Conservation (phyloP, 2,113 vertebrate species). For the Petaurus breviceps region DNA sequence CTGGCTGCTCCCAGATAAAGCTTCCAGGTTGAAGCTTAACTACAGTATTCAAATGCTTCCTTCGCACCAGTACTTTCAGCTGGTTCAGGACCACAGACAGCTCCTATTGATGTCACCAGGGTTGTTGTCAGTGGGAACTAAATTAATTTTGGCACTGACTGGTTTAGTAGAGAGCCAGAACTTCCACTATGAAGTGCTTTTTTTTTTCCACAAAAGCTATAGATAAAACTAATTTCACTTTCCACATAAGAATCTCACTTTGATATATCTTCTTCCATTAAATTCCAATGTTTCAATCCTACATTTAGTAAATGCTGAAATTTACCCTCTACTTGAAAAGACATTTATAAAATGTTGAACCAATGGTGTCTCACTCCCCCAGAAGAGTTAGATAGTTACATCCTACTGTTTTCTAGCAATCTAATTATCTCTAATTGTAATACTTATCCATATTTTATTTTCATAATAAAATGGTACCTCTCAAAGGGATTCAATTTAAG, state of each 20-base stretch:
- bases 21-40: not conserved
- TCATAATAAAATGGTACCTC: constrained; percentile 8
- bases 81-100: not conserved
- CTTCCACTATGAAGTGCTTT: not conserved
- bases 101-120: not conserved
- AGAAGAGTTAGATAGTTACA: not conserved
- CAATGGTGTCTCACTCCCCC: not conserved
- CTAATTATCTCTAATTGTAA: not conserved
- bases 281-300: not conserved
- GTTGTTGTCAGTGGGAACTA: not conserved
- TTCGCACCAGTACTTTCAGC: not conserved
- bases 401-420: not conserved
- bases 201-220: not conserved
- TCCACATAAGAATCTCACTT: not conserved
- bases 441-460: not conserved
- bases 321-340: not conserved
- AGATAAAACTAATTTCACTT: not conserved
- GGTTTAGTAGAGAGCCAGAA: not conserved
- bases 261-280: not conserved
- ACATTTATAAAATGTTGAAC: not conserved
- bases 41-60: not conserved
- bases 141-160: not conserved
- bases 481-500: not conserved
- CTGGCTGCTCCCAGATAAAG: not conserved
- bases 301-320: not conserved